Base-by-base conservation (phyloP, 2,113 vertebrate genomes). In the Chamaea fasciata region DNA sequence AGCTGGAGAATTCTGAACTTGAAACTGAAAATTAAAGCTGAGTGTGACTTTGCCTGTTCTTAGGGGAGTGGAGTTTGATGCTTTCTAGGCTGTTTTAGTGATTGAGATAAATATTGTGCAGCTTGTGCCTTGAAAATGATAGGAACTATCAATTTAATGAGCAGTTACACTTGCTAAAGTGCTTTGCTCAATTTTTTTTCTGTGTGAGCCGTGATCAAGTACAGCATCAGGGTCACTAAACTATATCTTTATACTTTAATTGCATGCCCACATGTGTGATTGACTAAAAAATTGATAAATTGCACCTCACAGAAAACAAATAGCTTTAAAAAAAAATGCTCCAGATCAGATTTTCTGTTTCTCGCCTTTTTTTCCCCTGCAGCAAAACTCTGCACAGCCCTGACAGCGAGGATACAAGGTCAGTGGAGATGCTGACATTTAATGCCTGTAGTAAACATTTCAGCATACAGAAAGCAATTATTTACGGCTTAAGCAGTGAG, bases 391-490 rank as follows among this genome's bases (percentile, higher is more conserved):
- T 15, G 18, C 47, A 57, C 69, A 84, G 9, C 53, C 47, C 87
- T 78, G 73, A 26, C 55, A 60, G 80, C 9, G 11, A 80, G 71
- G 55, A 24, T 33, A 6, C 57, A 84, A 97, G 78, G 81, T 95
- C 94, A 91, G 90, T 92, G 93, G 80, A 92, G 50, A 74, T 42
- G 81, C 50, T 90, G 83, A 81, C 60, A 92, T 74, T 93, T 93
- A 90, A 79, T 39, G 68, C 23, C 76, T 83, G 55, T 64, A 92
- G 75, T 88, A 92, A 94, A 93, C 63, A 92, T 94, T 92, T 69
- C 70, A 84, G 41, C 30, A 67, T 70, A 55, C 24, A 73, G 68
- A 82, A 81, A 92, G 70, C 26, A 88, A 89, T 90, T 87, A 81
- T 92, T 95, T 95, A 86, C 75, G 88, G 76, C 60, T 89, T 94